These are phyloP conservation scores for Calidris pugnax DNA, from an alignment of 2,113 vertebrate genomes.

Conservation along the genomic window DNA sequence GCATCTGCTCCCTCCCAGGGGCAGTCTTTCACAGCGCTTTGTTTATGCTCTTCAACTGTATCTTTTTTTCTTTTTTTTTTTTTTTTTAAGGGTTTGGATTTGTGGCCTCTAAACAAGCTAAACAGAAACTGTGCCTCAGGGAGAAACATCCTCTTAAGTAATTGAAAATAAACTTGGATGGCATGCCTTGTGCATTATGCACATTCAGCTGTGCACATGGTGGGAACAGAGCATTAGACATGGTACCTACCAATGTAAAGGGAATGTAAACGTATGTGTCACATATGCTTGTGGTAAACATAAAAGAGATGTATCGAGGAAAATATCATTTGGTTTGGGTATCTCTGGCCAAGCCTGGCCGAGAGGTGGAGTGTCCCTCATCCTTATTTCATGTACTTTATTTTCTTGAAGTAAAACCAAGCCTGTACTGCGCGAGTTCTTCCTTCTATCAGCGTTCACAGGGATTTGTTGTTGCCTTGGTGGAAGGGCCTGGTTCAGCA, in stretches of 20 bases:
- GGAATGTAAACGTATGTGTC: background rate
- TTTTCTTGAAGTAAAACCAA: background rate
- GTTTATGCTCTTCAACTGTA: background rate
- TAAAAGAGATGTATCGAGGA: background rate
- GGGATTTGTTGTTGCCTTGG: background rate
- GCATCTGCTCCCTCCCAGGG: constrained; percentile 38
- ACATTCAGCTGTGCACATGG: background rate
- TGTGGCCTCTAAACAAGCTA: constrained; percentile 49
- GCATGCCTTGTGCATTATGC: background rate
- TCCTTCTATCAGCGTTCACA: background rate
- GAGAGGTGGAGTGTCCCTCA: background rate
- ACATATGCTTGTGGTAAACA: background rate
- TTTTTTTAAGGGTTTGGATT: background rate
- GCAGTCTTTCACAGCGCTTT: background rate
- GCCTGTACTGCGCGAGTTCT: background rate
- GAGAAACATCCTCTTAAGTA: constrained; percentile 38
- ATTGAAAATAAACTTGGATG: constrained; percentile 45
- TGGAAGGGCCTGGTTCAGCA: background rate
- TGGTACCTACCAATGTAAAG: background rate
- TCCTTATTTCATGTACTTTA: background rate
- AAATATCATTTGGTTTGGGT: background rate
- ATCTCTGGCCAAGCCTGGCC: background rate
- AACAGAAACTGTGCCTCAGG: constrained; percentile 50
- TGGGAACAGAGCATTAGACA: background rate
- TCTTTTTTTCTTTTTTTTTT: background rate